phyloP scores from a whole-genome alignment of 2,888 invertebrate species.

The Rhogogaster chlorosoma region DNA sequence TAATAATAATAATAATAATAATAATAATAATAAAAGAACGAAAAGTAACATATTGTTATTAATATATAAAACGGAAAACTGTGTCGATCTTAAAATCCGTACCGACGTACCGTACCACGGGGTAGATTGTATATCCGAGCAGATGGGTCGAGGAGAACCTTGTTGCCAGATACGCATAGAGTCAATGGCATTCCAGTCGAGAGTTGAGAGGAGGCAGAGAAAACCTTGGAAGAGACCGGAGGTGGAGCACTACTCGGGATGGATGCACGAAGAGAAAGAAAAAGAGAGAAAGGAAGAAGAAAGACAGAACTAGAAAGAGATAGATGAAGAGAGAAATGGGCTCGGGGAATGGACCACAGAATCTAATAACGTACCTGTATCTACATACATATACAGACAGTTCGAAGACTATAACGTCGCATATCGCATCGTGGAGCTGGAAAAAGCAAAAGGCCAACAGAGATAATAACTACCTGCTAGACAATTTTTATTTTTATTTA shows the following conservation, averaged over 20 bases:
- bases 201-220: slow-evolving; percentile 52
- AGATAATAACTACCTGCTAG: not conserved
- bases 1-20: not conserved
- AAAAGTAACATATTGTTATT: not conserved
- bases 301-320: slow-evolving; percentile 29
- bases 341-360: slow-evolving; percentile 49
- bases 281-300: slow-evolving; percentile 31
- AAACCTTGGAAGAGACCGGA: slow-evolving; percentile 35
- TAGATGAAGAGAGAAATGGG: not conserved
- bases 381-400: not conserved
- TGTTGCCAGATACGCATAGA: slow-evolving; percentile 71
- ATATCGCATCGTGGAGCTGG: not conserved
- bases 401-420: not conserved
- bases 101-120: slow-evolving; percentile 57
- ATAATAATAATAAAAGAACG: not conserved
- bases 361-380: slow-evolving; percentile 21
- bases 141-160: slow-evolving; percentile 63
- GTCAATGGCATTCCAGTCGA: slow-evolving; percentile 71
- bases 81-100: not conserved
- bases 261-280: slow-evolving; percentile 40
- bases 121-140: slow-evolving; percentile 60
- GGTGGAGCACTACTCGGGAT: not conserved
- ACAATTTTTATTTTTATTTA: not conserved
- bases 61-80: not conserved
- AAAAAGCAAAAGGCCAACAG: not conserved